Base-by-base conservation (phyloP, 2,888 invertebrate genomes). In the Myathropa florea region DNA sequence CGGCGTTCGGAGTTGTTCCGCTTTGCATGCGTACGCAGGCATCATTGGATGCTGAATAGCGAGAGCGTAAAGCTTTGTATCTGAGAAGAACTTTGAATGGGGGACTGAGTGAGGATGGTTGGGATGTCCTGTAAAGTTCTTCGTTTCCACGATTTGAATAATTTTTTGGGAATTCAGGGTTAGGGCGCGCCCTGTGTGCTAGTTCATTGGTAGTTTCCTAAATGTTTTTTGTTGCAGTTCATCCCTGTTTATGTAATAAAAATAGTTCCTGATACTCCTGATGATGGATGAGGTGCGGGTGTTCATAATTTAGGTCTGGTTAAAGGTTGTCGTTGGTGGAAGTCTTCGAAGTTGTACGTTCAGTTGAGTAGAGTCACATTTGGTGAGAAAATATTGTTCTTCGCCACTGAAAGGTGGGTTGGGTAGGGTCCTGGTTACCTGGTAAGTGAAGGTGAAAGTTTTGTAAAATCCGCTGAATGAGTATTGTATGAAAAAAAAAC, bases 151-250 rank as follows among this genome's bases (percentile, higher is more conserved):
- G 60, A 63, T 77, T 77, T 73, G 57, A 68, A 70, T 64, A 57
- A 39, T 70, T 67, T 71, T 60, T 71, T 21, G 71, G 33, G 28
- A 76, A 77, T 73, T 60, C 46, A 53, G 64, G 60, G 82, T 59
- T 86, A 82, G 85, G 86, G 86, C 86, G 86, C 86, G 86, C 78
- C 86, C 86, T 83, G 73, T 82, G 67, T 63, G 68, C 70, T 24
- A 70, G 57, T 71, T 84, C 80, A 71, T 12, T 46, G 26, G 36
- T 57, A 57, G 26, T 68, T n/a, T 23, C 57, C 60, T 46, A 53
- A 23, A 55, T 21, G 73, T 60, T 59, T 18, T 75, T 28, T 33
- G 3, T 30, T 23, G 63, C 68, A 81, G 81, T 68, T 81, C 55
- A 70, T 63, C 10, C 18, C 14, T 55, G 30, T 73, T 73, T 63